Conservation (phyloP, 2,113 vertebrate species). For the Ariopsis seemanni region DNA sequence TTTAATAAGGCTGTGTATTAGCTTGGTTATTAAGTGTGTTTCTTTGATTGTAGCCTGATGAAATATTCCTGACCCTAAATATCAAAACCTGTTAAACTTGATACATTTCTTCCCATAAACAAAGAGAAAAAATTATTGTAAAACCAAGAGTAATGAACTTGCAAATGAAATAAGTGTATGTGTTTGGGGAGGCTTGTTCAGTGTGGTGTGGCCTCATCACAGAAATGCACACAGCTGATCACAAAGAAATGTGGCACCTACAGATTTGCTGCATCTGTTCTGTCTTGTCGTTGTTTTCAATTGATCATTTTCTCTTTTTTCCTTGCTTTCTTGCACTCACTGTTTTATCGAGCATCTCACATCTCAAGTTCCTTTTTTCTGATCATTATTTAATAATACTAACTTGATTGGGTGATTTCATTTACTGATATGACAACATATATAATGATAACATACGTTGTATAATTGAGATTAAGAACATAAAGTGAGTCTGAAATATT, state of each 20-base stretch:
- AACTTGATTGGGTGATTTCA: neutral
- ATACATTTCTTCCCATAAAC: neutral
- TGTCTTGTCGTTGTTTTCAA: neutral
- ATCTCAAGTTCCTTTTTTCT: neutral
- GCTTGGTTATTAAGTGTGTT: neutral
- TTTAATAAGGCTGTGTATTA: neutral
- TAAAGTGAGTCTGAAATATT: neutral
- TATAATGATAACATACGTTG: neutral
- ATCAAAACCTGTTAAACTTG: neutral
- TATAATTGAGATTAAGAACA: neutral
- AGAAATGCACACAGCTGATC: neutral
- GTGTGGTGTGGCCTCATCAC: neutral
- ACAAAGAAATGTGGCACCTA: neutral
- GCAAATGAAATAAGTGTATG: neutral
- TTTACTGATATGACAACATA: neutral
- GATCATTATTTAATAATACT: neutral
- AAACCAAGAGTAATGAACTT: neutral
- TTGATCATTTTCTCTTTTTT: neutral
- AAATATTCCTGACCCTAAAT: neutral
- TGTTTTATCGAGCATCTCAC: neutral
- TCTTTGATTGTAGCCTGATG: neutral
- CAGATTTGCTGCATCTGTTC: neutral
- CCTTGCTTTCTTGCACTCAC: neutral
- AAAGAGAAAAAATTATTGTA: neutral
- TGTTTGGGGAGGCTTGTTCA: neutral